Percentiles rank a stretch among this genome's conserved stretches.
These are phyloP conservation scores for Pollachius pollachius DNA, from an alignment of 2,113 vertebrate genomes.

Conservation along the genomic window DNA sequence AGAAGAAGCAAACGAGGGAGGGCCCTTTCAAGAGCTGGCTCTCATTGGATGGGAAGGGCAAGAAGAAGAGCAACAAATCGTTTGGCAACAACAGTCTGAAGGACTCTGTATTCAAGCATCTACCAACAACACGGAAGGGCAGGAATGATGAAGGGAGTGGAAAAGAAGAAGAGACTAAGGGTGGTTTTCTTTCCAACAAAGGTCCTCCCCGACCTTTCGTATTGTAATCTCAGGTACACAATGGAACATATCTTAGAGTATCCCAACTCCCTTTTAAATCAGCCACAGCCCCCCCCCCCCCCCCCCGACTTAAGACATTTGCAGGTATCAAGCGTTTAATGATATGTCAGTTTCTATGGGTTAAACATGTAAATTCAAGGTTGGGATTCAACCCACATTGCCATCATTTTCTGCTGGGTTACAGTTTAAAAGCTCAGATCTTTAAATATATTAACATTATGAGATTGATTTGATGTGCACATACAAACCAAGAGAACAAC, in stretches of 20 bases:
- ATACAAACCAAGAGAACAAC: neutral
- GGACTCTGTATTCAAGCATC: neutral
- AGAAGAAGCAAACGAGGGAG: conserved; percentile 15
- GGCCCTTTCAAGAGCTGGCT: conserved; percentile 26
- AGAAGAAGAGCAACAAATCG: conserved; percentile 21
- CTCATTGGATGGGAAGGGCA: conserved; percentile 30
- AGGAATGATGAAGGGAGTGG: conserved; percentile 21
- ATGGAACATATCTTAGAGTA: neutral
- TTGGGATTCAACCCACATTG: neutral
- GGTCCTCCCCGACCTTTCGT: no score
- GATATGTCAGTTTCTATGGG: conserved; percentile 7
- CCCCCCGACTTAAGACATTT: no score
- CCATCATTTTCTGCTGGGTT: neutral
- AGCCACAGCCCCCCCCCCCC: no score
- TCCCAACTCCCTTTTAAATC: no score
- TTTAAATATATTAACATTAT: neutral
- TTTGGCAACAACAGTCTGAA: conserved; percentile 23
- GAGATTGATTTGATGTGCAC: neutral
- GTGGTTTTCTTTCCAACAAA: conserved; percentile 4
- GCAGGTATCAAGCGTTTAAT: conserved; percentile 34
- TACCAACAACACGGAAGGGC: neutral
- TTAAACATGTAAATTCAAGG: neutral
- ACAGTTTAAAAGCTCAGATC: neutral
- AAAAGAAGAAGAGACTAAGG: conserved; percentile 31
- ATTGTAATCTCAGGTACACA: no score